A percentile compares a stretch with the other conserved stretches of the same genome.
These are phyloP conservation scores for Opisthograptis luteolata DNA, from an alignment of 2,888 invertebrate genomes.

Conservation along the genomic window DNA sequence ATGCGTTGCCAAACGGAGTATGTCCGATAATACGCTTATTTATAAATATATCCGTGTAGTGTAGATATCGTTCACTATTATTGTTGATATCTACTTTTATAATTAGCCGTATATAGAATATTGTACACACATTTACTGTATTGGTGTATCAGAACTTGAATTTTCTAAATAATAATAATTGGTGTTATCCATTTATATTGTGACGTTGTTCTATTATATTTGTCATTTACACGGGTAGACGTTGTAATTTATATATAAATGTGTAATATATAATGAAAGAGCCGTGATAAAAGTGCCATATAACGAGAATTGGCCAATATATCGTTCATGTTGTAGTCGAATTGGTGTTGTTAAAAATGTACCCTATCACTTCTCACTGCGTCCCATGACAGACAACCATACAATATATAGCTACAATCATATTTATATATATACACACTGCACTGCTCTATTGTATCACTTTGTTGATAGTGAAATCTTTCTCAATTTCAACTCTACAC, in stretches of 20 bases:
- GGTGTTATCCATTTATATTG: constrained; percentile 54
- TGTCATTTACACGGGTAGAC: constrained; percentile 69
- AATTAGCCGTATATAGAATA: constrained; percentile 66
- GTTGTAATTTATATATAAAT: constrained; percentile 44
- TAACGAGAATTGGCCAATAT: constrained; percentile 55
- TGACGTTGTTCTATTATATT: constrained; percentile 49
- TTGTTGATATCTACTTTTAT: constrained; percentile 76
- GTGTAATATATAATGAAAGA: constrained; percentile 48
- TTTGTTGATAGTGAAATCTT: constrained; percentile 24
- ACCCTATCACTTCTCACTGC: constrained; percentile 46
- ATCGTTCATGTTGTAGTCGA: constrained; percentile 49
- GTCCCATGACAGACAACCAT: constrained; percentile 60
- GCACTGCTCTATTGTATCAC: constrained; percentile 18
- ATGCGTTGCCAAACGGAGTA: constrained; percentile 64
- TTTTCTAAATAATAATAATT: constrained; percentile 46
- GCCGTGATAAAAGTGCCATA: constrained; percentile 79
- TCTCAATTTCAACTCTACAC: constrained; percentile 25
- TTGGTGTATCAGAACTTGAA: constrained; percentile 56
- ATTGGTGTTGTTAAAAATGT: constrained; percentile 35
- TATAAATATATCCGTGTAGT: constrained; percentile 79
- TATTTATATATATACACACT: constrained; percentile 27
- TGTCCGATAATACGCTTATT: constrained; percentile 83
- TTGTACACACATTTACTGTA: constrained; percentile 48
- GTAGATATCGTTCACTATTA: constrained; percentile 68
- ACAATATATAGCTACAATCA: constrained; percentile 34